phyloP scores from a whole-genome alignment of 2,797 vertebrate species.

The Taeniopygia guttata region DNA sequence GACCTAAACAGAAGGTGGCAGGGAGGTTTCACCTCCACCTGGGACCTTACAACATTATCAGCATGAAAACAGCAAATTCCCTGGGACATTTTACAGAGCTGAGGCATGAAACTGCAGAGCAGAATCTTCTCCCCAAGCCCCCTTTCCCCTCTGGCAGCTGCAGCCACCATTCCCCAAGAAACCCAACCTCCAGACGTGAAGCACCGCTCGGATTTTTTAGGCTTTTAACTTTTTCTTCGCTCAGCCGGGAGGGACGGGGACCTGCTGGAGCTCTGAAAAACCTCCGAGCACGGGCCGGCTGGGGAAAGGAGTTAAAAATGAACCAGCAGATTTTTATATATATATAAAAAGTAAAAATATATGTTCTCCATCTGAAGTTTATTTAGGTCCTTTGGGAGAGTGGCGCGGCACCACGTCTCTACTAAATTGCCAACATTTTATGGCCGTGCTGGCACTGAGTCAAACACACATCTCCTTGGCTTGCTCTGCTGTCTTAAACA shows the following conservation, averaged over 20 bases:
- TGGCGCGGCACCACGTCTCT: conserved; percentile 66
- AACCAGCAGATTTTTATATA: conserved; percentile 58
- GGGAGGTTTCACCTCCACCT: background rate
- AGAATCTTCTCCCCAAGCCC: conserved; percentile 25
- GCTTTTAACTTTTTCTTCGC: conserved; percentile 17
- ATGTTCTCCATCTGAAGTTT: conserved; percentile 69
- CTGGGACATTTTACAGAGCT: background rate
- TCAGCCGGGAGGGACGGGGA: background rate
- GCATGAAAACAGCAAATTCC: background rate
- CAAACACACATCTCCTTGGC: conserved; percentile 69
- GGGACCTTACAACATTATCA: background rate
- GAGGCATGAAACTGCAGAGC: conserved; percentile 35
- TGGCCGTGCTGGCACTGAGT: conserved; percentile 61
- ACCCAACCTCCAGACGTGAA: conserved; percentile 33
- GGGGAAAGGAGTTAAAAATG: conserved; percentile 62
- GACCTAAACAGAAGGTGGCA: background rate
- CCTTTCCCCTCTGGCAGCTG: background rate
- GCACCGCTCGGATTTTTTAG: conserved; percentile 10
- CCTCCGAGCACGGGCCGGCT: background rate
- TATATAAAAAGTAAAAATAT: conserved; percentile 63
- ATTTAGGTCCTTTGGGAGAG: conserved; percentile 68
- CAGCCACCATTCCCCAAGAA: conserved; percentile 5
- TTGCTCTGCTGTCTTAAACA: conserved; percentile 27
- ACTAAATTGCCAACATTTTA: conserved; percentile 70
- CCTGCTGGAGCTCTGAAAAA: conserved; percentile 32